A percentile compares a stretch with the other conserved stretches of the same genome.
Evolutionary conservation across 1,140 invertebrate species (phyloP).

Genomic region (Formica selysi): DNA sequence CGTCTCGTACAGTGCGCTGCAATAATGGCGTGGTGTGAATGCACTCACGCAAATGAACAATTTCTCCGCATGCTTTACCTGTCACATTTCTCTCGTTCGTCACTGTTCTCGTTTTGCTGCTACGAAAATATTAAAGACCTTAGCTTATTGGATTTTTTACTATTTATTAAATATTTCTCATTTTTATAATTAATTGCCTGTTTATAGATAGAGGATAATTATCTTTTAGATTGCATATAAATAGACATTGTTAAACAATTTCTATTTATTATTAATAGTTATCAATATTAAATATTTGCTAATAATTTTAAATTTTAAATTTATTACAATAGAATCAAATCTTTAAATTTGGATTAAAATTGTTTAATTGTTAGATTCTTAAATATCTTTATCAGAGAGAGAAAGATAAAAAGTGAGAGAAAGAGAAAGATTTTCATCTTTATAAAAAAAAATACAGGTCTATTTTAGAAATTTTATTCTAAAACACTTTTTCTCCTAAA

Average conservation of each 20-base stretch:
- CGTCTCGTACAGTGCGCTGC: not conserved
- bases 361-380: not conserved
- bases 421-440: not conserved
- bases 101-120: not conserved
- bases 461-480: not conserved
- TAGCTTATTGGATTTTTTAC: too few species aligned
- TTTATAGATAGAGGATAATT: not conserved
- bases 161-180: not conserved
- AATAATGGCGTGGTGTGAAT: not conserved
- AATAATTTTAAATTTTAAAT: not conserved
- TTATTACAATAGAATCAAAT: not conserved
- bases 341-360: not conserved
- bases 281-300: not conserved
- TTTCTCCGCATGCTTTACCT: not conserved
- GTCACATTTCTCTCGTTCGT: not conserved
- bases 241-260: not conserved
- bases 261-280: not conserved
- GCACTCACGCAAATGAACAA: conserved; percentile 26
- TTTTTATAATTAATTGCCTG: not conserved
- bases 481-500: not conserved
- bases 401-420: too few species aligned
- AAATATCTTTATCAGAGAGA: not conserved
- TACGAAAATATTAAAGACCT: not conserved
- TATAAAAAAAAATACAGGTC: not conserved
- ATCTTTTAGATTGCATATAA: not conserved